Base-by-base conservation (phyloP, 2,113 vertebrate genomes). In the Athene cunicularia region DNA sequence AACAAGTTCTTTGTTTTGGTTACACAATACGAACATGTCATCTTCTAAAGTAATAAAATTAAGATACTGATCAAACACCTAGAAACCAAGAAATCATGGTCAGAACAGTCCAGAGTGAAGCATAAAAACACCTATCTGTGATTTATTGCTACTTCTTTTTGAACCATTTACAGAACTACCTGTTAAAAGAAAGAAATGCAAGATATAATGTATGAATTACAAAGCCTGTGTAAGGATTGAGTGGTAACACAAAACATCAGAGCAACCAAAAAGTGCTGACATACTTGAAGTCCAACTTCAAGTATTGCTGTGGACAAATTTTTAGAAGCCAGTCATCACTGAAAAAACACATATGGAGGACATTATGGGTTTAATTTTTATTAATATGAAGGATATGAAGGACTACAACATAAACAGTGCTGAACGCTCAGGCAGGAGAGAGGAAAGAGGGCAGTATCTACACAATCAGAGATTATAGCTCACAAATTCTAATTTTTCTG, bases 21-120 rank as follows among this genome's bases (percentile, higher is more conserved):
- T 99, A 97, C 99, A 99, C 90, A 99, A 98, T 74, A 99, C 97
- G 81, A 99, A 99, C 99, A 99, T 99, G 97, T 99, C 99, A 96
- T 99, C 99, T 97, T 99, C 99, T 97, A 99, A 98, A 79, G 99
- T 99, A 98, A 99, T 99, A 97, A 99, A 99, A 98, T 99, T 99
- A 95, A 99, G 98, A 98, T 99, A 99, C 41, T 99, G 99, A 98
- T 99, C 99, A 92, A 99, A 99, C 90, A 99, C 99, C 99, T 99
- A 97, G 53, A 95, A 88, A 93, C 33, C 24, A 96, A 97, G 23
- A 15, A 87, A 90, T 32, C 91, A 80, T 6, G 5, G 62, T 97
- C 37, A 97, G 41, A 88, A 82, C 14, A 72, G n/a, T n/a, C 20
- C 52, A 71, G 28, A 76, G 5, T 10, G 27, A 95, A 64, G 43